phyloP scores from a whole-genome alignment of 2,113 vertebrate genomes.

The Oenanthe melanoleuca region DNA sequence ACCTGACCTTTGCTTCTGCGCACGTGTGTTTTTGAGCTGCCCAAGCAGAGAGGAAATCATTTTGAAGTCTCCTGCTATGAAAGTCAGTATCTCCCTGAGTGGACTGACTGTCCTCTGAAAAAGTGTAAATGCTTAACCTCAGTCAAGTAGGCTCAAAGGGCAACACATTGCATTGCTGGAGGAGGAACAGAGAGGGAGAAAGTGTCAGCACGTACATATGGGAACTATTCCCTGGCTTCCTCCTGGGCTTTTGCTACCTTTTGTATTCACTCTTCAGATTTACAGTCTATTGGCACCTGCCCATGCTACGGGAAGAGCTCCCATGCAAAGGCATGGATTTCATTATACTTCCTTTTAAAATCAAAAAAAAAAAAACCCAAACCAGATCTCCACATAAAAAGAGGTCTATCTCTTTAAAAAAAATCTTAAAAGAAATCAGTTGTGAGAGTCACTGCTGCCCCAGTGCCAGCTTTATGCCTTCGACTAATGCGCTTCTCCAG shows the following conservation, averaged over 20 bases:
- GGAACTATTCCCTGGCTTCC: slow-evolving; percentile 37
- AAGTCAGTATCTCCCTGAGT: slow-evolving; percentile 8
- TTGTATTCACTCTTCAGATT: slow-evolving; percentile 50
- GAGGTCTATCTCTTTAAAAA: slow-evolving; percentile 61
- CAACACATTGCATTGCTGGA: background rate
- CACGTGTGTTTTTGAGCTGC: slow-evolving; percentile 29
- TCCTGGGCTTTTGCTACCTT: slow-evolving; percentile 51
- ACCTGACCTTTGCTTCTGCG: slow-evolving; percentile 52
- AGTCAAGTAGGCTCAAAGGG: slow-evolving; percentile 30
- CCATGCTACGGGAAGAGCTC: background rate
- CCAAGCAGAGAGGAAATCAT: slow-evolving; percentile 33
- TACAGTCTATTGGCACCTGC: slow-evolving; percentile 48
- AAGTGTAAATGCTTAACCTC: slow-evolving; percentile 52
- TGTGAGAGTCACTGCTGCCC: slow-evolving; percentile 34
- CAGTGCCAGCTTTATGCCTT: slow-evolving; percentile 66
- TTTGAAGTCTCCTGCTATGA: slow-evolving; percentile 11
- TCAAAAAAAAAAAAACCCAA: background rate
- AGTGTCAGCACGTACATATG: background rate
- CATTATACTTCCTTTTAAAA: slow-evolving; percentile 12
- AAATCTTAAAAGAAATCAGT: slow-evolving; percentile 51
- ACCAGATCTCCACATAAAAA: background rate
- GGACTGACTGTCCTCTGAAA: slow-evolving; percentile 22
- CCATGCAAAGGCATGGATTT: slow-evolving; percentile 3
- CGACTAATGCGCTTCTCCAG: slow-evolving; percentile 69
- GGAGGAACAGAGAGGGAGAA: background rate